Evolutionary conservation across 2,113 vertebrate genomes (phyloP).

Genomic region (Garra rufa): DNA sequence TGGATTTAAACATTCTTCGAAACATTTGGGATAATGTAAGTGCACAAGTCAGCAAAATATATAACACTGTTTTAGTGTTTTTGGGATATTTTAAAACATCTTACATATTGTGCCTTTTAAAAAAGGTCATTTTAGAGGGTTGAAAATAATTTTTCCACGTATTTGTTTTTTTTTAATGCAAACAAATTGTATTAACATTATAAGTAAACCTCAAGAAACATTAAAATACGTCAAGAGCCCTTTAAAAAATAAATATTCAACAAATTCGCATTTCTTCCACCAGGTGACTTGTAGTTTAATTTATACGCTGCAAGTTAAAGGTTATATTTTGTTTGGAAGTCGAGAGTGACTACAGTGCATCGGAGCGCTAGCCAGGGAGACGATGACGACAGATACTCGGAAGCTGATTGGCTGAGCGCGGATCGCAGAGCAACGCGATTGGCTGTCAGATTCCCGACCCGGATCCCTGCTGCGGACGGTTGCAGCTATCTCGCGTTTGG

Average conservation of each 20-base stretch:
- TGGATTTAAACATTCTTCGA: too few relatives aligned
- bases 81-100: too few relatives aligned
- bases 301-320: neutral
- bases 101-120: too few relatives aligned
- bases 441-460: conserved; percentile 52
- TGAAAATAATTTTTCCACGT: too few relatives aligned
- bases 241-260: neutral
- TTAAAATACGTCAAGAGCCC: too few relatives aligned
- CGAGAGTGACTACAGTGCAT: neutral
- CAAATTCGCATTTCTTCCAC: neutral
- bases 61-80: too few relatives aligned
- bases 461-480: conserved; percentile 59
- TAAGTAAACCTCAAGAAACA: too few relatives aligned
- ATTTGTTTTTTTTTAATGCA: too few relatives aligned
- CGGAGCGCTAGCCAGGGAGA: conserved; percentile 36
- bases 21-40: too few relatives aligned
- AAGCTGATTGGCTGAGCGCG: conserved; percentile 62
- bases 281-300: neutral
- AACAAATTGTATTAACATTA: too few relatives aligned
- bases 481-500: conserved; percentile 53
- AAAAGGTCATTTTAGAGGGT: too few relatives aligned
- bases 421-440: conserved; percentile 64
- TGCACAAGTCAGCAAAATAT: too few relatives aligned
- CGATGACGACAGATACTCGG: conserved; percentile 67
- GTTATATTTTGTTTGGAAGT: neutral